These are phyloP conservation scores for Charina bottae DNA, from an alignment of 2,113 vertebrate genomes.

Conservation along the genomic window DNA sequence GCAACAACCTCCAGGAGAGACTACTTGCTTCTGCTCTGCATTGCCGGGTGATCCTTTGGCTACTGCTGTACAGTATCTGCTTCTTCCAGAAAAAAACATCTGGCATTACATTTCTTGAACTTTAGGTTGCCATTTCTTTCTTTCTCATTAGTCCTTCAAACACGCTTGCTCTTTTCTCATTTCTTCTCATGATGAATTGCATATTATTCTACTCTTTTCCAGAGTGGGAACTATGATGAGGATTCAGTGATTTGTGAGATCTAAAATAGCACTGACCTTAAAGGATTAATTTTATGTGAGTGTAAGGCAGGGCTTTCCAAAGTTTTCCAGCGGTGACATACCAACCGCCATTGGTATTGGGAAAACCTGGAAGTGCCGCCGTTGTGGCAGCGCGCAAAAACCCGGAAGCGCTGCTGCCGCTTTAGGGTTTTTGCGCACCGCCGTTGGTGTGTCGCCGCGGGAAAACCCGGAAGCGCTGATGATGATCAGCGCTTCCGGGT, in stretches of 20 bases:
- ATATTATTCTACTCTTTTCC: background rate
- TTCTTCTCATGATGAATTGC: background rate
- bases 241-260: background rate
- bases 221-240: too few relatives aligned
- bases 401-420: too few relatives aligned
- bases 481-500: too few relatives aligned
- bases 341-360: too few relatives aligned
- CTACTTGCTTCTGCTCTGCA: background rate
- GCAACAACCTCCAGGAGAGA: background rate
- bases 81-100: background rate
- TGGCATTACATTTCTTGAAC: background rate
- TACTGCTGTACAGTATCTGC: background rate
- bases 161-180: background rate
- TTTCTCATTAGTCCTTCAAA: background rate
- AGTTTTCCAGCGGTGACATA: too few relatives aligned
- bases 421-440: too few relatives aligned
- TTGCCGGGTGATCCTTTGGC: background rate
- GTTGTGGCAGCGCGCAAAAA: too few relatives aligned
- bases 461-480: too few relatives aligned
- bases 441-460: too few relatives aligned
- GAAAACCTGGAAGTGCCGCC: too few relatives aligned
- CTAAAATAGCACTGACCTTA: background rate
- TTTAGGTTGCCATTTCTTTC: background rate
- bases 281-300: too few relatives aligned
- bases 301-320: too few relatives aligned